phyloP scores from a whole-genome alignment of 1,140 invertebrate genomes.

The Bicyclus anynana region DNA sequence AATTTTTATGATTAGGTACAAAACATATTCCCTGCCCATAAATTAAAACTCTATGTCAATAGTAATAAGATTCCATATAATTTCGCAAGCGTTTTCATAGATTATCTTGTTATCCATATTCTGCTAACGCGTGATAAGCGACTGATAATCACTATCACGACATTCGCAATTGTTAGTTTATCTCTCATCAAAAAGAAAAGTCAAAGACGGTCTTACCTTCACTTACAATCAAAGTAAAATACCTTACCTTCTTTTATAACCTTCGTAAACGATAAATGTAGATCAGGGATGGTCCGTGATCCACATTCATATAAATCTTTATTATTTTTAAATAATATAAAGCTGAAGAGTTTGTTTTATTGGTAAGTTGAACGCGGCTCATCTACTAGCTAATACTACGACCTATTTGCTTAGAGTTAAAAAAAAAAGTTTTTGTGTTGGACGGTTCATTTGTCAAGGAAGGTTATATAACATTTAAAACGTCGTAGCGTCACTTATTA shows the following conservation, averaged over 20 bases:
- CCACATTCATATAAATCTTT: no score
- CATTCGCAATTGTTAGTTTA: not conserved
- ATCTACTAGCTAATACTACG: no score
- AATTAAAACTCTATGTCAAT: not conserved
- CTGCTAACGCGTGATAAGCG: not conserved
- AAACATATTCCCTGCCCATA: no score
- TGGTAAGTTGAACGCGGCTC: no score
- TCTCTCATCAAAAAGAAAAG: not conserved
- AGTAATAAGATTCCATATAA: not conserved
- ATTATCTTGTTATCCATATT: not conserved
- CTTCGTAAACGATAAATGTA: not conserved
- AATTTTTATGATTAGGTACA: no score
- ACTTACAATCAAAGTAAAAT: not conserved
- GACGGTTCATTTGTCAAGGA: no score
- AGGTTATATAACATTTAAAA: no score
- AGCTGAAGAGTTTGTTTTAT: no score
- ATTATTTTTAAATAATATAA: no score
- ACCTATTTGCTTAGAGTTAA: no score
- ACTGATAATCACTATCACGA: not conserved
- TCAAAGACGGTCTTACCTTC: not conserved
- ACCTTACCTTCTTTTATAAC: not conserved
- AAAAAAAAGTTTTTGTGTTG: no score
- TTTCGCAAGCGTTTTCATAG: not conserved
- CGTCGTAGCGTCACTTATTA: no score
- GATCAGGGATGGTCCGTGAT: not conserved